Evolutionary conservation across 2,888 invertebrate species (phyloP).

Genomic region (Drosophila sordidula): DNA sequence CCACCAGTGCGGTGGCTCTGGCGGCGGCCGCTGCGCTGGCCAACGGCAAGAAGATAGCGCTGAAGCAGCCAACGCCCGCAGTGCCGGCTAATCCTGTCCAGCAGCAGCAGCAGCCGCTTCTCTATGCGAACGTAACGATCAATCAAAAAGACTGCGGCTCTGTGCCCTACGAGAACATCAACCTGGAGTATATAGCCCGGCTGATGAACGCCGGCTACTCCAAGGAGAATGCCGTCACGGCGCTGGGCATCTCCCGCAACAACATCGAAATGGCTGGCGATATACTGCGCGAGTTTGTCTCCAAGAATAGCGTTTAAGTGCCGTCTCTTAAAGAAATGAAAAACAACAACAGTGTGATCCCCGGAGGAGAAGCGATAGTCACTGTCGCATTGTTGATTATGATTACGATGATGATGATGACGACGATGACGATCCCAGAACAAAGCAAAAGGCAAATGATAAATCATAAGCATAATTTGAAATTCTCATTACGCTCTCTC

Average conservation of each 20-base stretch:
- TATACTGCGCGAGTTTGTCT: constrained; percentile 95
- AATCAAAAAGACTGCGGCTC: constrained; percentile 85
- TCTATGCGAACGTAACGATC: constrained; percentile 86
- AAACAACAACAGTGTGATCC: constrained; percentile 35
- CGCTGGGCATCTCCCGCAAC: constrained; percentile 96
- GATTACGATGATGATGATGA: constrained; percentile 3
- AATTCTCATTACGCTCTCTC: constrained; percentile 44
- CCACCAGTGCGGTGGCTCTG: constrained; percentile 68
- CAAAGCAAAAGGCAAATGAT: constrained; percentile 51
- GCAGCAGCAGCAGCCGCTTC: constrained; percentile 75
- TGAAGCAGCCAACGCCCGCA: constrained; percentile 46
- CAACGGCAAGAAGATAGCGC: constrained; percentile 51
- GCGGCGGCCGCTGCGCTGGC: constrained; percentile 57
- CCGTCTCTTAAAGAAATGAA: not conserved
- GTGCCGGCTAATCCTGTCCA: constrained; percentile 32
- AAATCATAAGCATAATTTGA: constrained; percentile 49
- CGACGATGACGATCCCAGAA: constrained; percentile 29
- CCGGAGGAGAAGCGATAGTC: constrained; percentile 20
- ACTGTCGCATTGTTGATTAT: constrained; percentile 20
- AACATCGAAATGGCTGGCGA: constrained; percentile 98
- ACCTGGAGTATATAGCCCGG: constrained; percentile 95
- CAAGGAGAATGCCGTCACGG: constrained; percentile 95
- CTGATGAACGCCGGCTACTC: constrained; percentile 96
- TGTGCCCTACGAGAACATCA: constrained; percentile 93
- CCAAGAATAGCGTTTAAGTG: constrained; percentile 86